phyloP scores from a whole-genome alignment of 2,888 invertebrate species.

The Epinotia nisella region DNA sequence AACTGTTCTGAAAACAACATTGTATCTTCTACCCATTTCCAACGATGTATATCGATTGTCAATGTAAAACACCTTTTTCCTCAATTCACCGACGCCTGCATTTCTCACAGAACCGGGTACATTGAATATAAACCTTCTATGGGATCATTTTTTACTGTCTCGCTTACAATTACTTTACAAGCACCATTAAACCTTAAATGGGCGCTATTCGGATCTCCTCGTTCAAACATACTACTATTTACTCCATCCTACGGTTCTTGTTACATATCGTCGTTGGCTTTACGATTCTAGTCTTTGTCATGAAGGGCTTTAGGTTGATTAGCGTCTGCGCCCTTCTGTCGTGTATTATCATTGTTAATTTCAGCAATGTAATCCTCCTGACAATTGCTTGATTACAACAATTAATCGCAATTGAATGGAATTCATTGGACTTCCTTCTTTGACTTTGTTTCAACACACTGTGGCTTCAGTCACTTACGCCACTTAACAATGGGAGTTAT shows the following conservation, averaged over 20 bases:
- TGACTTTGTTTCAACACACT: conserved; percentile 52
- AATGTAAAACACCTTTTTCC: conserved; percentile 29
- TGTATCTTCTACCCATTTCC: conserved; percentile 2
- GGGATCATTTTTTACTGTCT: conserved; percentile 46
- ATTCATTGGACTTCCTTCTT: conserved; percentile 75
- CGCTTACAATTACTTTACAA: conserved; percentile 60
- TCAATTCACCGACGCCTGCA: conserved; percentile 20
- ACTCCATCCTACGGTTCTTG: conserved; percentile 60
- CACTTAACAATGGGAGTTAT: conserved; percentile 7
- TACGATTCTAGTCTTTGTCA: conserved; percentile 55
- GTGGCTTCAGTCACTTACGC: conserved; percentile 5
- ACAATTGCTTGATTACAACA: conserved; percentile 82
- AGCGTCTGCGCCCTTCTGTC: conserved; percentile 49
- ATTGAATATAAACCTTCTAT: conserved; percentile 38
- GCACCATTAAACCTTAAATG: conserved; percentile 66
- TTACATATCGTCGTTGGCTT: conserved; percentile 39
- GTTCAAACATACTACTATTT: conserved; percentile 62
- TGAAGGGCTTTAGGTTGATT: conserved; percentile 50
- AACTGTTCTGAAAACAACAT: conserved; percentile 12
- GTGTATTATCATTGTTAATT: conserved; percentile 72
- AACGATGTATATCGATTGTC: background rate
- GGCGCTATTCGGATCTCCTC: conserved; percentile 66
- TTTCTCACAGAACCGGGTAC: conserved; percentile 26
- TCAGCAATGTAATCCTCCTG: conserved; percentile 75
- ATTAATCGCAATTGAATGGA: conserved; percentile 82